Conservation (phyloP, 2,113 vertebrate genomes). For the Odocoileus virginianus region DNA sequence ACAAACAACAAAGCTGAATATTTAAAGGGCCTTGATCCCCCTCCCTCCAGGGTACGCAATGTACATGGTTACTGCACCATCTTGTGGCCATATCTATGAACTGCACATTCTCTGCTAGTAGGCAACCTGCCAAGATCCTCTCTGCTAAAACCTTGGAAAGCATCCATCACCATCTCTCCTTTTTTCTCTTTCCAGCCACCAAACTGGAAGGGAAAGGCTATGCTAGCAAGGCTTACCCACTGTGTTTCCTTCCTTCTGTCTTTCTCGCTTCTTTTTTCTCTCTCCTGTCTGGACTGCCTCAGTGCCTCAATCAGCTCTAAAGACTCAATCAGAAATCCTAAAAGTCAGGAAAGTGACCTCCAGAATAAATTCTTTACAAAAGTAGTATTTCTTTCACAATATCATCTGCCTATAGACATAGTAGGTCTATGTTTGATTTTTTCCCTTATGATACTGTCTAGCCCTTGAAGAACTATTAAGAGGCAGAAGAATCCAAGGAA, state of each 20-base stretch:
- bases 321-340: not conserved
- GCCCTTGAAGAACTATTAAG: not conserved
- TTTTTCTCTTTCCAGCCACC: not conserved
- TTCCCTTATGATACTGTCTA: not conserved
- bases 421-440: not conserved
- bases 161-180: not conserved
- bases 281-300: not conserved
- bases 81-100: conserved; percentile 26
- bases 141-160: not conserved
- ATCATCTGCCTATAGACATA: not conserved
- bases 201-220: conserved; percentile 4
- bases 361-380: not conserved
- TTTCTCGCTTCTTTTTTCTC: not conserved
- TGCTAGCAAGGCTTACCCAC: not conserved
- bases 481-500: not conserved
- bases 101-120: not conserved
- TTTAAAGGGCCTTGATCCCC: not conserved
- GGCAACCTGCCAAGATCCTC: not conserved
- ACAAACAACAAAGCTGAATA: conserved; percentile 17
- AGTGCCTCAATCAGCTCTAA: not conserved
- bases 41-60: not conserved
- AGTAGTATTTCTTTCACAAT: not conserved
- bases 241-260: not conserved
- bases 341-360: not conserved
- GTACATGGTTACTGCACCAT: conserved; percentile 36